Evolutionary conservation across 1,140 invertebrate genomes (phyloP).

Genomic region (Akabosia matsudoensis): DNA sequence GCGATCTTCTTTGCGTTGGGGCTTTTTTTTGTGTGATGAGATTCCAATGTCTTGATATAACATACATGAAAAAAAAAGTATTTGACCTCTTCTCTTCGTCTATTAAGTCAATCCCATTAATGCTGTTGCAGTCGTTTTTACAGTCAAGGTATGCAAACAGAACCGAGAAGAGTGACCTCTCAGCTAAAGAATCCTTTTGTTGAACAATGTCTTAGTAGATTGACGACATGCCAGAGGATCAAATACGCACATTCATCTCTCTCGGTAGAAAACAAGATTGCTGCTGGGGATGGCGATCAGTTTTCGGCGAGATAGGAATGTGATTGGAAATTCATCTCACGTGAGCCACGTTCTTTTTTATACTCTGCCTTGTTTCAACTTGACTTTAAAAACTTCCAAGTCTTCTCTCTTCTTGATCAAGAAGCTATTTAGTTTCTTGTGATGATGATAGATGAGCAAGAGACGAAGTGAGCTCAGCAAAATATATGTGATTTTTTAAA

Average conservation of each 20-base stretch:
- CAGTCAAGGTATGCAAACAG: too few species aligned
- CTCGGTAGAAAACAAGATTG: too few species aligned
- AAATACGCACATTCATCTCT: not conserved
- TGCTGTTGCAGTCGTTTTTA: too few species aligned
- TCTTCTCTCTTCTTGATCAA: not conserved
- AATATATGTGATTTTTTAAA: not conserved
- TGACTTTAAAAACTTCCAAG: not conserved
- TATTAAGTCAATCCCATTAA: too few species aligned
- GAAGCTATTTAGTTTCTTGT: not conserved
- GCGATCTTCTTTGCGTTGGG: too few species aligned
- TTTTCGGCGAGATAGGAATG: not conserved
- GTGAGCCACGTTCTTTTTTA: not conserved
- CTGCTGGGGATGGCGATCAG: not conserved
- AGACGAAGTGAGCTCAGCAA: not conserved
- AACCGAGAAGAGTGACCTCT: too few species aligned
- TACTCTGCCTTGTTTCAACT: not conserved
- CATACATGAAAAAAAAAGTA: too few species aligned
- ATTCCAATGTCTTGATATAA: too few species aligned
- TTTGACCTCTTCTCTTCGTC: too few species aligned
- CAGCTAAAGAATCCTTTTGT: too few species aligned
- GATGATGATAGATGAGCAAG: not conserved
- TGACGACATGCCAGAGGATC: too few species aligned
- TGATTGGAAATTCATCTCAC: slow-evolving; percentile 17
- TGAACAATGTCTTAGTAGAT: not conserved
- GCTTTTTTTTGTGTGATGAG: too few species aligned